Percentiles rank a stretch among this genome's conserved stretches.
These are phyloP conservation scores for Phycodurus eques DNA, from an alignment of 2,113 vertebrate genomes.

Conservation along the genomic window DNA sequence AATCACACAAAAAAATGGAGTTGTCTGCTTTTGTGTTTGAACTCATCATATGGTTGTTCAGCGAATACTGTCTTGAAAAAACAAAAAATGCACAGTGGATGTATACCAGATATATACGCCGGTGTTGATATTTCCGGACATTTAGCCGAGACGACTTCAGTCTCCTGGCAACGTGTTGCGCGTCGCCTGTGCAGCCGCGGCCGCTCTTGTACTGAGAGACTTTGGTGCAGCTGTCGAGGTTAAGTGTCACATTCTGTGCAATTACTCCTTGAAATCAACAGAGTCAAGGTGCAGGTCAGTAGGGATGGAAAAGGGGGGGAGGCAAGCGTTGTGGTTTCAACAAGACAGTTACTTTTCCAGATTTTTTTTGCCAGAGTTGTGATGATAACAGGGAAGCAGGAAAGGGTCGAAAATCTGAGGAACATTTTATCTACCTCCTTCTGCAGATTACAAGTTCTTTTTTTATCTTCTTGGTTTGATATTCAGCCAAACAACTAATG, in stretches of 20 bases:
- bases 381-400: conserved; percentile 10
- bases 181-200: background rate
- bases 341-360: conserved; percentile 22
- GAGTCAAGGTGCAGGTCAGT: conserved; percentile 56
- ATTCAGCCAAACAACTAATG: background rate
- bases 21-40: background rate
- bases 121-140: conserved; percentile 56
- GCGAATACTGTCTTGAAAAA: background rate
- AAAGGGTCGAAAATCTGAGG: background rate
- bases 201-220: background rate
- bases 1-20: no score
- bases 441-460: background rate
- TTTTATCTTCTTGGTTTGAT: background rate
- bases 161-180: conserved; percentile 50
- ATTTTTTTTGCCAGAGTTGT: background rate
- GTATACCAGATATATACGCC: conserved; percentile 9
- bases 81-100: background rate
- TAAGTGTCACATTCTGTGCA: conserved; percentile 65
- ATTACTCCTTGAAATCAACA: conserved; percentile 75
- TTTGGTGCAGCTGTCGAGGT: conserved; percentile 27
- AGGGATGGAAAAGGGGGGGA: conserved; percentile 45
- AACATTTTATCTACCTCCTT: conserved; percentile 3
- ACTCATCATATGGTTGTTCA: background rate
- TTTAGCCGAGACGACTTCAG: conserved; percentile 37
- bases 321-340: background rate